phyloP scores from a whole-genome alignment of 2,888 invertebrate genomes.

The Sipha maydis region DNA sequence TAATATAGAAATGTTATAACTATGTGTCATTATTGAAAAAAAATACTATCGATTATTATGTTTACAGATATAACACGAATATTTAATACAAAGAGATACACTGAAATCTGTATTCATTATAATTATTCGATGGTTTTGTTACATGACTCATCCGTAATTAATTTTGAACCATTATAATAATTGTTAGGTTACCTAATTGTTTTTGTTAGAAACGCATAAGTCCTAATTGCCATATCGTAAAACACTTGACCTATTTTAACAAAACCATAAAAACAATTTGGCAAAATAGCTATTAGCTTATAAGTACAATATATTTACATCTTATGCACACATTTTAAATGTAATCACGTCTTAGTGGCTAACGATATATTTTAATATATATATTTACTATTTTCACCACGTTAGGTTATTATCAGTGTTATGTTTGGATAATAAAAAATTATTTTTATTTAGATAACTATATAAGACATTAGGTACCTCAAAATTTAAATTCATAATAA shows the following conservation, averaged over 20 bases:
- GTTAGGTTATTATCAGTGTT: too few relatives aligned
- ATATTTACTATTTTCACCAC: too few relatives aligned
- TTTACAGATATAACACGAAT: not conserved
- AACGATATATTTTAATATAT: too few relatives aligned
- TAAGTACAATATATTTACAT: not conserved
- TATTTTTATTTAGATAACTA: too few relatives aligned
- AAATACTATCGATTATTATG: not conserved
- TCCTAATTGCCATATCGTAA: conserved; percentile 13
- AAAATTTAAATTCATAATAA: too few relatives aligned
- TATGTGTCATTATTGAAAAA: not conserved
- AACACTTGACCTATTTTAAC: conserved; percentile 27
- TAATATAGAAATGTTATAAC: too few relatives aligned
- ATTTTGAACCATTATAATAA: not conserved
- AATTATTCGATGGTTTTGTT: not conserved
- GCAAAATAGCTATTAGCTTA: not conserved
- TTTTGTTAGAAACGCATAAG: conserved; percentile 21
- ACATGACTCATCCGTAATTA: not conserved
- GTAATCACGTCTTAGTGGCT: not conserved
- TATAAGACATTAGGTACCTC: too few relatives aligned
- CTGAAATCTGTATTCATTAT: not conserved
- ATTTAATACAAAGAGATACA: not conserved
- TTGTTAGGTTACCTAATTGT: conserved; percentile 15
- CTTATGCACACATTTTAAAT: not conserved
- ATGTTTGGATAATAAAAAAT: too few relatives aligned
- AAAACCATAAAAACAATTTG: conserved; percentile 30